Percentiles rank a stretch among this genome's conserved stretches.
phyloP scores from a whole-genome alignment of 37 sponge, comb jelly and placozoan genomes.

The Ephydatia muelleri region DNA sequence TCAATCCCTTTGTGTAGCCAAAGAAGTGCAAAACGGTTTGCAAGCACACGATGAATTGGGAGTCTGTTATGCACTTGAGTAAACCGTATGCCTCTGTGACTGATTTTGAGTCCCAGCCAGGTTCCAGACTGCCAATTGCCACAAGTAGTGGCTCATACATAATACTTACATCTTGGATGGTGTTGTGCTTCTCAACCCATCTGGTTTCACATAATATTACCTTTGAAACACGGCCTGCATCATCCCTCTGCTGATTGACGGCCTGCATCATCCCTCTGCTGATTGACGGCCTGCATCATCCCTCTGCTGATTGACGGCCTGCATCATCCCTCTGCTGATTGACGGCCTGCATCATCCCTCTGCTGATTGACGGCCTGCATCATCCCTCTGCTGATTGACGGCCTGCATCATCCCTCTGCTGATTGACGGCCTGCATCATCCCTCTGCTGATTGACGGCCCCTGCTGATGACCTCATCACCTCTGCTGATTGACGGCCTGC shows the following conservation, averaged over 20 bases:
- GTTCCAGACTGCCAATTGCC: background rate
- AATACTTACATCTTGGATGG: conserved; percentile 22
- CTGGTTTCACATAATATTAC: conserved; percentile 23
- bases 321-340: too few species aligned
- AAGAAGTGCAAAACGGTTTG: background rate
- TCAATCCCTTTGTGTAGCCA: conserved; percentile 10
- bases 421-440: too few species aligned
- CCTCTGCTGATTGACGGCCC: too few species aligned
- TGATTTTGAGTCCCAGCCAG: conserved; percentile 30
- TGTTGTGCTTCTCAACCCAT: conserved; percentile 29
- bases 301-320: too few species aligned
- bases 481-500: too few species aligned
- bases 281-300: too few species aligned
- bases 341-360: too few species aligned
- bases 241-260: background rate
- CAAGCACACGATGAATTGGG: conserved; percentile 28
- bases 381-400: too few species aligned
- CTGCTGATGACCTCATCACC: too few species aligned
- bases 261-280: too few species aligned
- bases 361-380: too few species aligned
- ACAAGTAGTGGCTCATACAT: background rate
- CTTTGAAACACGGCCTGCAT: background rate
- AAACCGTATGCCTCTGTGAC: conserved; percentile 37
- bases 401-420: too few species aligned
- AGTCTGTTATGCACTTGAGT: conserved; percentile 2